A percentile compares a stretch with the other conserved stretches of the same genome.
Conservation (phyloP, 2,888 invertebrate genomes). For the Prionchulus punctatus region DNA sequence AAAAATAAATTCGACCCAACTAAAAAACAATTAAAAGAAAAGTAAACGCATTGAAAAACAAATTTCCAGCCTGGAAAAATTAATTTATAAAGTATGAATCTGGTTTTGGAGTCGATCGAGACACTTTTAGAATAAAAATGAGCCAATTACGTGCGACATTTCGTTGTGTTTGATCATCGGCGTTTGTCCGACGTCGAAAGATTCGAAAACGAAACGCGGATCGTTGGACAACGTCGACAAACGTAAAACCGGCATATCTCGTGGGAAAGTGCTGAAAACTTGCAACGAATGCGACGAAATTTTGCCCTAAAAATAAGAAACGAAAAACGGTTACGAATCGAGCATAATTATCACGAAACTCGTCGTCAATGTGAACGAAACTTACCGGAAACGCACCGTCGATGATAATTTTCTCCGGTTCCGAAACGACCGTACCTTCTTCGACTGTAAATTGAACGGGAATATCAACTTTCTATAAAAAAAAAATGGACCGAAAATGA, state of each 20-base stretch:
- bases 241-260: slow-evolving; percentile 52
- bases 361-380: no score
- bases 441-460: slow-evolving; percentile 59
- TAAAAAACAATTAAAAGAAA: slow-evolving; percentile 15
- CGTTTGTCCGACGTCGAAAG: slow-evolving; percentile 22
- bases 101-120: no score
- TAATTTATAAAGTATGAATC: background rate
- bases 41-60: background rate
- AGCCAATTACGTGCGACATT: slow-evolving; percentile 19
- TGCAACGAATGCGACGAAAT: slow-evolving; percentile 57
- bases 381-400: slow-evolving; percentile 64
- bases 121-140: background rate
- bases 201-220: slow-evolving; percentile 44
- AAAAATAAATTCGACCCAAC: slow-evolving; percentile 49
- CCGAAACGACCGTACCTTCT: slow-evolving; percentile 52
- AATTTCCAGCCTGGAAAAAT: background rate
- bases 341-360: background rate
- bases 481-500: slow-evolving; percentile 19
- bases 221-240: slow-evolving; percentile 49
- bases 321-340: no score
- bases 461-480: slow-evolving; percentile 43
- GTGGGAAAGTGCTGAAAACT: slow-evolving; percentile 26
- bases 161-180: slow-evolving; percentile 26
- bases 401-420: slow-evolving; percentile 51
- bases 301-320: slow-evolving; percentile 52